Percentiles rank a stretch among this genome's conserved stretches.
Evolutionary conservation across 92 coral and sea anemone species (phyloP).

Genomic region (Micromussa lordhowensis): DNA sequence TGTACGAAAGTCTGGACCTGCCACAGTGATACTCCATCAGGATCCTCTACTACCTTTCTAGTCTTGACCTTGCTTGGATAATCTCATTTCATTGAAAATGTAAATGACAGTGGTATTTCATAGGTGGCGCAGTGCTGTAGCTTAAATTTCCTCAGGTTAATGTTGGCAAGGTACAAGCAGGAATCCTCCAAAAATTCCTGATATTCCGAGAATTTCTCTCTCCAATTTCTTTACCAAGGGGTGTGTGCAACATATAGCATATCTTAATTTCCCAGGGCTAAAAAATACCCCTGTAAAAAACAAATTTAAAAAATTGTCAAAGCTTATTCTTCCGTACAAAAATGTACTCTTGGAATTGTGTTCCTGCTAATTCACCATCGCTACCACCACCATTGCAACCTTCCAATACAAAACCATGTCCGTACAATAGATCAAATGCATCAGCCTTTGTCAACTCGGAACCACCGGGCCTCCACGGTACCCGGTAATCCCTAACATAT

Average conservation of each 20-base stretch:
- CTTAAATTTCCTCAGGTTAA: too few relatives aligned
- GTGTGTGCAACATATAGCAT: neutral
- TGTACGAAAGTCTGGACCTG: neutral
- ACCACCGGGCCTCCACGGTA: conserved; percentile 64
- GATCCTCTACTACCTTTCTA: too few relatives aligned
- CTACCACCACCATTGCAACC: conserved; percentile 64
- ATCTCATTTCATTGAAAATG: too few relatives aligned
- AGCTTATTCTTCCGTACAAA: conserved; percentile 47
- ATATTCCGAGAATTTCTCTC: neutral
- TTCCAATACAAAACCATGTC: conserved; percentile 51
- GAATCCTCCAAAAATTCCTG: too few relatives aligned
- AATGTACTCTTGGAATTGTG: conserved; percentile 51
- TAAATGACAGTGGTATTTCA: neutral
- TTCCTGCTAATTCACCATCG: conserved; percentile 53
- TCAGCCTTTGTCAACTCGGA: conserved; percentile 59
- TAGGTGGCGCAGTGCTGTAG: neutral
- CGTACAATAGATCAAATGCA: conserved; percentile 53
- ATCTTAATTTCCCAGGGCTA: neutral
- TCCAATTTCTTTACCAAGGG: neutral
- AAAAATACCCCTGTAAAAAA: neutral
- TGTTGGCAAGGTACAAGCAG: too few relatives aligned
- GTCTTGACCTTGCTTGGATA: too few relatives aligned
- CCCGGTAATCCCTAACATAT: conserved; percentile 57
- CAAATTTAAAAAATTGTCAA: neutral
- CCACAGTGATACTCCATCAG: too few relatives aligned